Conservation (phyloP, 1,140 invertebrate species). For the Macrostomum lignano region DNA sequence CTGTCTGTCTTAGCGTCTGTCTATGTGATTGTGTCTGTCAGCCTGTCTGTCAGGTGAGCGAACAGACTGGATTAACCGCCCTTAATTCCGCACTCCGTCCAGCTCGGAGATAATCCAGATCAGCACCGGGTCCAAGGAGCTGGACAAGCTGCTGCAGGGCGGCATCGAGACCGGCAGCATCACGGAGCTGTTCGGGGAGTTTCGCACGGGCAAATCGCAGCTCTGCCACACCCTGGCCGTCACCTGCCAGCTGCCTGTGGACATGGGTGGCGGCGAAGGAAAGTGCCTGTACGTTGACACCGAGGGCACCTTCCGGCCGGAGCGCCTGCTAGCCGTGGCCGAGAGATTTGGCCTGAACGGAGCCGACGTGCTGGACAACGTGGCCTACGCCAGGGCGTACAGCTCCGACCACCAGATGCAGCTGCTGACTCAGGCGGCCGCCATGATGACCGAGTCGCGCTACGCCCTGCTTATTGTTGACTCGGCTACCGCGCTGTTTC, state of each 20-base stretch:
- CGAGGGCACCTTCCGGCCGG: constrained; percentile 64
- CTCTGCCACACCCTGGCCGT: constrained; percentile 85
- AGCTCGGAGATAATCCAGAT: constrained; percentile 34
- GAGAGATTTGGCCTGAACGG: constrained; percentile 44
- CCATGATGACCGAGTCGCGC: constrained; percentile 89
- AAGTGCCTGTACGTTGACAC: constrained; percentile 94
- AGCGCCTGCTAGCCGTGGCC: constrained; percentile 30
- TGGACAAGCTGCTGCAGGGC: constrained; percentile 30
- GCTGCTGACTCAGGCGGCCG: constrained; percentile 58
- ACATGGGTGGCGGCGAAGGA: constrained; percentile 83
- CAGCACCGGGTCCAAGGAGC: constrained; percentile 66
- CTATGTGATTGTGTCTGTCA: too few species aligned
- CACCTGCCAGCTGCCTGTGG: constrained; percentile 81
- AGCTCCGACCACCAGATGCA: constrained; percentile 88
- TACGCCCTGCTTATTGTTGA: constrained; percentile 82
- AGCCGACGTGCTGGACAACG: constrained; percentile 74
- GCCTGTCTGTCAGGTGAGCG: too few species aligned
- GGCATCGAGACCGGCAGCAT: constrained; percentile 95
- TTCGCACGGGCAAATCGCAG: constrained; percentile 88
- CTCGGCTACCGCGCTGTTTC: constrained; percentile 71
- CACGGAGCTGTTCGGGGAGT: constrained; percentile 97
- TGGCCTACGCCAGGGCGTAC: constrained; percentile 73
- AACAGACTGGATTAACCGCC: too few species aligned
- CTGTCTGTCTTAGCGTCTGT: too few species aligned
- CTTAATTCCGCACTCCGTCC: too few species aligned